These are phyloP conservation scores for Mormyrops attenuatus DNA, from an alignment of 2,797 vertebrate genomes.

Conservation along the genomic window DNA sequence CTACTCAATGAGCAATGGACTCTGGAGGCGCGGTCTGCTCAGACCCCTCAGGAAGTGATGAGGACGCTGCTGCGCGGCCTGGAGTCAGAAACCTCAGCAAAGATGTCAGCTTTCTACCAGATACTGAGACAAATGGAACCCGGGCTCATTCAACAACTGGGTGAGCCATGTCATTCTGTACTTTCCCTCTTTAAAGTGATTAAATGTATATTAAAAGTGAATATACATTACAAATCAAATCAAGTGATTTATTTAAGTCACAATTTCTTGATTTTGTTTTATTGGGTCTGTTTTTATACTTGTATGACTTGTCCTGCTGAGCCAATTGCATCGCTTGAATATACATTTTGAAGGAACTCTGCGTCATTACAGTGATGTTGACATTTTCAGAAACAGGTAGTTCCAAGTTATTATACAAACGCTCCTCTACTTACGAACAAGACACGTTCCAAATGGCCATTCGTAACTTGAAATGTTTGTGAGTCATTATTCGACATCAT, in stretches of 20 bases:
- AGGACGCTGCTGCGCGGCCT: slow-evolving; percentile 10
- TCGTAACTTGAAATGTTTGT: not conserved
- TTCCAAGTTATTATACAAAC: not conserved
- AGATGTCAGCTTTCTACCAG: slow-evolving; percentile 16
- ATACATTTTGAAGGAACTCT: not conserved
- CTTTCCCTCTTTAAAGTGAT: not conserved
- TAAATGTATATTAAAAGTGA: not conserved
- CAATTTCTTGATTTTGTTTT: not conserved
- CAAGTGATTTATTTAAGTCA: not conserved
- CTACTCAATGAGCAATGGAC: slow-evolving; percentile 6
- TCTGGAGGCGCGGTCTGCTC: not conserved
- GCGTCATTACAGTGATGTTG: not conserved
- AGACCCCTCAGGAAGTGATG: slow-evolving; percentile 6
- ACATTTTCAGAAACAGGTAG: not conserved
- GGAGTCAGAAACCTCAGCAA: not conserved
- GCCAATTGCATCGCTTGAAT: not conserved
- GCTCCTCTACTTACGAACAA: not conserved
- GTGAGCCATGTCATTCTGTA: not conserved
- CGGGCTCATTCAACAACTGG: slow-evolving; percentile 18
- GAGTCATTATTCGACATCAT: not conserved
- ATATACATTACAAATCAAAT: not conserved
- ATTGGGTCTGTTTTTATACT: not conserved
- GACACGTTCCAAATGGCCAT: not conserved
- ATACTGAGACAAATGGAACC: slow-evolving; percentile 23
- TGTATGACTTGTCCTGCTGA: not conserved